Evolutionary conservation across 2,797 vertebrate species (phyloP), one percentile per base, ranked within the genome.

Genomic region (Cygnus olor): DNA sequence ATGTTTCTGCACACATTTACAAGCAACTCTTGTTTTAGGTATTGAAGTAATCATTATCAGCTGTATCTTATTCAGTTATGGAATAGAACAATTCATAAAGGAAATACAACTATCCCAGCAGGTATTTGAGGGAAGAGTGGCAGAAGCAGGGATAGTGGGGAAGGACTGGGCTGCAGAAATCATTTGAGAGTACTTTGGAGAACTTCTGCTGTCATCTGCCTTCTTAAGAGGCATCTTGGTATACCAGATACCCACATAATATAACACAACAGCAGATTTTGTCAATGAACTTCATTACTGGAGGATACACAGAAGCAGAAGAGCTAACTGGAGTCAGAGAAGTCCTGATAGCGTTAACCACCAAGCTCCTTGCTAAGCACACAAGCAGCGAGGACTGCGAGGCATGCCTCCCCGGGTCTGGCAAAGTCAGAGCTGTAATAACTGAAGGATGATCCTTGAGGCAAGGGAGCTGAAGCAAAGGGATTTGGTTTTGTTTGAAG

Each of bases 231-330:
- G 58, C 28, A 9, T 10, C 68, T 60, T 79, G 36, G 40, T 68
- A 5, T 11, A 79, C 57, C 1, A 76, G 38, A 69, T 11, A 70
- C 1, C 11, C 20, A 47, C 1, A 2, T 14, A 78, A 78, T 4
- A 42, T 2, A 68, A 82, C 3, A 6, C 24, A 10, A 10, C 22
- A 61, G 15, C 0, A 0, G 34, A 65, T 69, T 71, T 45, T 14
- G 5, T 44, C 36, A 10, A 27, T 11, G 25, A 94, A 36, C 17
- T 78, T 57, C 44, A 68, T 21, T 30, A 36, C 25, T 63, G 45
- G 42, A 51, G 18, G 44, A 63, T 11, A 79, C 7, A 61, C 16
- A 25, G 58, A 36, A 10, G 24, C 42, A 56, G 22, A 66, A 71
- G 58, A 83, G 51, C 42, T 76, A 85, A 65, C 5, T 30, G 27